These are phyloP conservation scores for Coracopsis vasa DNA, from an alignment of 2,113 vertebrate species.

Conservation along the genomic window DNA sequence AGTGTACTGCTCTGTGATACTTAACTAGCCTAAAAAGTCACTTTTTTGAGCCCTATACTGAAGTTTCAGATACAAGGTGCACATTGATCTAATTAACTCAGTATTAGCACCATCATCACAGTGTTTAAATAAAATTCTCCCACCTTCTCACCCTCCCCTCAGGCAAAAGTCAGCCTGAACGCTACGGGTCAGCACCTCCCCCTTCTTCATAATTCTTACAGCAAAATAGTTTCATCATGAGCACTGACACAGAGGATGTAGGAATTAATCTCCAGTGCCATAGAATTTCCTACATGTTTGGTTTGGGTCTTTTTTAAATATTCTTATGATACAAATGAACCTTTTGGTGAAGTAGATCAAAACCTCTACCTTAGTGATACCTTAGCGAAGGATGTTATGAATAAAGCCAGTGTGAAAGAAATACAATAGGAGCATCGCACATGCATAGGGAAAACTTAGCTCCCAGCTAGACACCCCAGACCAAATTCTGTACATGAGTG, in stretches of 20 bases:
- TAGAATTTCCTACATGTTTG: background rate
- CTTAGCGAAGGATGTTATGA: background rate
- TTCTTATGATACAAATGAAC: background rate
- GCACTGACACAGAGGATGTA: background rate
- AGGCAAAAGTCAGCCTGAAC: background rate
- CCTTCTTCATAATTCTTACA: background rate
- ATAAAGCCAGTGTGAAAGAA: background rate
- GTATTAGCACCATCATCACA: rapidly evolving
- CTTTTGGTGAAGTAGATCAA: background rate
- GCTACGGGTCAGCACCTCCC: background rate
- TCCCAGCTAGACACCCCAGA: background rate
- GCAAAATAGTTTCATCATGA: background rate
- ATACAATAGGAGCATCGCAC: background rate
- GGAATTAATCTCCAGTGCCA: background rate
- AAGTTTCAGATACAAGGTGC: background rate
- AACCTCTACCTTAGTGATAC: background rate
- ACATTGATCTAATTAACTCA: background rate
- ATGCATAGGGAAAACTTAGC: background rate
- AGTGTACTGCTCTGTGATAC: background rate
- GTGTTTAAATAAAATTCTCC: background rate
- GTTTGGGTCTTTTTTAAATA: background rate
- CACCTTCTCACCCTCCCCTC: background rate
- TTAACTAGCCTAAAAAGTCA: background rate
- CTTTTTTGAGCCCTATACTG: background rate
- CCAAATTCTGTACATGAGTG: background rate